These are phyloP conservation scores for Ectemnius continuus DNA, from an alignment of 2,888 invertebrate species.

Conservation along the genomic window DNA sequence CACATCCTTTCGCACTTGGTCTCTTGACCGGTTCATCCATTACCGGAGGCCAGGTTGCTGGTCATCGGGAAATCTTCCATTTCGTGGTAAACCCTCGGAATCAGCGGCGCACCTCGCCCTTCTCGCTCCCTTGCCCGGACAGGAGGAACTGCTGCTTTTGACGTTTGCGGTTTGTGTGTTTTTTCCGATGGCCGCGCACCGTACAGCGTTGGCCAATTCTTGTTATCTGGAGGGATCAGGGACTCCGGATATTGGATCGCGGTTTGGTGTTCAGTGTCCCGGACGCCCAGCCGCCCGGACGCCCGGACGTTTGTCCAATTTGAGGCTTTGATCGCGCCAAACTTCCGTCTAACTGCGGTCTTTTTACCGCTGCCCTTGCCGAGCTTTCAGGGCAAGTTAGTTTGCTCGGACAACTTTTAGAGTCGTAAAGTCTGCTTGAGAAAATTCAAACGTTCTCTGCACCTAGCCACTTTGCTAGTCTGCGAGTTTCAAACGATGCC, in stretches of 20 bases:
- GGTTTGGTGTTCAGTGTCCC: too few relatives aligned
- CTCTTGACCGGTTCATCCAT: conserved; percentile 54
- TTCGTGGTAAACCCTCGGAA: conserved; percentile 27
- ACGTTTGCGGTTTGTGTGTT: conserved; percentile 21
- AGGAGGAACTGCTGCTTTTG: conserved; percentile 21
- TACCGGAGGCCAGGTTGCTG: conserved; percentile 47
- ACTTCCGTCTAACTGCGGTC: background rate
- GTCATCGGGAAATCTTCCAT: conserved; percentile 57
- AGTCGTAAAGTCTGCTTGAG: background rate
- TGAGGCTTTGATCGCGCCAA: too few relatives aligned
- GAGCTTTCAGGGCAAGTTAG: background rate
- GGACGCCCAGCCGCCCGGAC: too few relatives aligned
- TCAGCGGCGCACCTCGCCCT: background rate
- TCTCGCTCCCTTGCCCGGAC: background rate
- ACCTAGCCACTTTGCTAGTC: background rate
- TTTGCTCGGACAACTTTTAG: background rate
- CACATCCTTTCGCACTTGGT: conserved; percentile 21
- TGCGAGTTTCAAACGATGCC: too few relatives aligned
- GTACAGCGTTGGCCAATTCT: background rate
- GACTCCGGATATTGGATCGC: too few relatives aligned
- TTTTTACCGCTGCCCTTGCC: background rate
- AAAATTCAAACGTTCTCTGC: background rate
- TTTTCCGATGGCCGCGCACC: conserved; percentile 12
- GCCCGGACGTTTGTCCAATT: too few relatives aligned
- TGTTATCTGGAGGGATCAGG: too few relatives aligned